Evolutionary conservation across 2,888 invertebrate species (phyloP).

Genomic region (Drosophila putrida): DNA sequence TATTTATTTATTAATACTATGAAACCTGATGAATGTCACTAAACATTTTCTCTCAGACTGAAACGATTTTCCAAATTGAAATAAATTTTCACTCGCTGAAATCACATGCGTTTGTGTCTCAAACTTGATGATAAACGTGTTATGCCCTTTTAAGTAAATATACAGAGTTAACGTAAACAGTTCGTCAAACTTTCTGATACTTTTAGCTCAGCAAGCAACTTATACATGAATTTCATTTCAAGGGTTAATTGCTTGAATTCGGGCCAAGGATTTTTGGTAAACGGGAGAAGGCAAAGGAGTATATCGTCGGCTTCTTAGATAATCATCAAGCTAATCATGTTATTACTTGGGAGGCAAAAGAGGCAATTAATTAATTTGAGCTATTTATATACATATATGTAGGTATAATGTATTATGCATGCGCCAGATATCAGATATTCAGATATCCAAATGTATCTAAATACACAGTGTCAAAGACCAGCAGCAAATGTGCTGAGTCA

Average conservation of each 20-base stretch:
- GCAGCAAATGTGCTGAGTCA: constrained; percentile 69
- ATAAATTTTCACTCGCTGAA: not conserved
- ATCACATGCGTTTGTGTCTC: too few species aligned
- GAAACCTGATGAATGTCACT: not conserved
- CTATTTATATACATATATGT: constrained; percentile 61
- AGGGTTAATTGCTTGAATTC: constrained; percentile 67
- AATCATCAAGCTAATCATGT: constrained; percentile 67
- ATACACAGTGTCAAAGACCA: constrained; percentile 29
- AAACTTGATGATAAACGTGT: constrained; percentile 15
- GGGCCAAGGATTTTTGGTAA: constrained; percentile 36
- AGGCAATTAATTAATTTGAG: constrained; percentile 76
- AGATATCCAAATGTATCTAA: constrained; percentile 61
- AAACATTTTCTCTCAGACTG: not conserved
- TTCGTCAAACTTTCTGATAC: constrained; percentile 64
- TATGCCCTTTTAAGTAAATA: constrained; percentile 28
- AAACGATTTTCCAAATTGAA: not conserved
- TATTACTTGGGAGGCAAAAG: constrained; percentile 58
- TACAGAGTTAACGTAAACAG: constrained; percentile 50
- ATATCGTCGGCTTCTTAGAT: constrained; percentile 14
- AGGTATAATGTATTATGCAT: constrained; percentile 45
- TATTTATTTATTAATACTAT: not conserved
- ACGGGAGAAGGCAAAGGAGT: constrained; percentile 12
- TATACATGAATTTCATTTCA: constrained; percentile 55
- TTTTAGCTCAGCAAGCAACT: constrained; percentile 57
- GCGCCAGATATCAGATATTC: constrained; percentile 33